A percentile compares a stretch with the other conserved stretches of the same genome.
phyloP scores from a whole-genome alignment of 2,797 vertebrate genomes.

The Odontamblyopus rebecca region DNA sequence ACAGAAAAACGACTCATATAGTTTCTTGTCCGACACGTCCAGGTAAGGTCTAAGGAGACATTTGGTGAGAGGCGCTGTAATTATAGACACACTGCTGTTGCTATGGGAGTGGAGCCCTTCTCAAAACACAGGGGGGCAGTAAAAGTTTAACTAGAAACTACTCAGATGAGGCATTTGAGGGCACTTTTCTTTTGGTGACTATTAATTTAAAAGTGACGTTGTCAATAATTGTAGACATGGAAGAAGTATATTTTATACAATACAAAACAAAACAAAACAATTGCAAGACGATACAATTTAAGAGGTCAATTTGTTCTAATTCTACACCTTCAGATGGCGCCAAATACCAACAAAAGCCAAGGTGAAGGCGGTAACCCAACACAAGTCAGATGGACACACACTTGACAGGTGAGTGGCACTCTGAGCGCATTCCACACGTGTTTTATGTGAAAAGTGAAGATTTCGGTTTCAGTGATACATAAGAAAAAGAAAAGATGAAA shows the following conservation, averaged over 20 bases:
- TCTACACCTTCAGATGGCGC: slow-evolving; percentile 56
- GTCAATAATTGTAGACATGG: background rate
- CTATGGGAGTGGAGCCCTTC: slow-evolving; percentile 67
- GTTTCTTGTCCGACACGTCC: slow-evolving; percentile 3
- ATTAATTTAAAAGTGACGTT: background rate
- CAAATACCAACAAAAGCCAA: no score
- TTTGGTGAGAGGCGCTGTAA: slow-evolving; percentile 39
- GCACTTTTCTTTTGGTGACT: background rate
- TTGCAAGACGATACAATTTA: background rate
- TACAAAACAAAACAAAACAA: no score
- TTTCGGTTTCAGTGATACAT: background rate
- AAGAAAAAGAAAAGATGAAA: background rate
- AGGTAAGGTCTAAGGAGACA: slow-evolving; percentile 9
- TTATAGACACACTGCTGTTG: slow-evolving; percentile 67
- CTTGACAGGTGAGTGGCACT: no score
- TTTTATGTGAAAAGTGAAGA: background rate
- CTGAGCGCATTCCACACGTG: no score
- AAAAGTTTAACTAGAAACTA: slow-evolving; percentile 61
- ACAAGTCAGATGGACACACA: no score
- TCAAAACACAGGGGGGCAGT: slow-evolving; percentile 57
- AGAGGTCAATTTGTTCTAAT: background rate
- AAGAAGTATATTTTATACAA: background rate
- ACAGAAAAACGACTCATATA: background rate
- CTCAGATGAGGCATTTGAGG: background rate
- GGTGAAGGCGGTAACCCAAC: no score